phyloP scores from a whole-genome alignment of 1,140 invertebrate genomes.

The Listronotus bonariensis region DNA sequence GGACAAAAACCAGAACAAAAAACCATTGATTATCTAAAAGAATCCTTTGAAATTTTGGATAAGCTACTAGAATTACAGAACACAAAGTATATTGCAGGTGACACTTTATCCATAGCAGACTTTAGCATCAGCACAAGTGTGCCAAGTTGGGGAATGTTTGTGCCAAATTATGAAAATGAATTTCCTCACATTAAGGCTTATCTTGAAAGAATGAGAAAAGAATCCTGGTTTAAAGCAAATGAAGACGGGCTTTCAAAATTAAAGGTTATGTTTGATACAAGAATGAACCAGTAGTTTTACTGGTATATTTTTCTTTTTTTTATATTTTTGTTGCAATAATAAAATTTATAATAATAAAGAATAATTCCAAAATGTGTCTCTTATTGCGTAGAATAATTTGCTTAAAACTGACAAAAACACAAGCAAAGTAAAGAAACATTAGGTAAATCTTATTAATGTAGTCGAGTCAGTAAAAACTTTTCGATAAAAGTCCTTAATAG shows the following conservation, averaged over 20 bases:
- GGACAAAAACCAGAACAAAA: neutral
- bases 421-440: no score
- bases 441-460: no score
- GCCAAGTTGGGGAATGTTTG: slow-evolving; percentile 17
- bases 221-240: slow-evolving; percentile 13
- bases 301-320: no score
- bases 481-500: no score
- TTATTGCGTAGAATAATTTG: no score
- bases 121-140: slow-evolving; percentile 31
- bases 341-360: no score
- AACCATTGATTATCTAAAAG: slow-evolving; percentile 12
- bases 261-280: neutral
- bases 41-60: slow-evolving; percentile 31
- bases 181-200: slow-evolving; percentile 21
- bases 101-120: slow-evolving; percentile 39
- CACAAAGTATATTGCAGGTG: slow-evolving; percentile 31
- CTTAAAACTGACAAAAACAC: no score
- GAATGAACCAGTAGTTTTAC: no score
- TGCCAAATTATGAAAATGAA: slow-evolving; percentile 14
- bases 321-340: no score
- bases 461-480: no score
- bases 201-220: slow-evolving; percentile 22
- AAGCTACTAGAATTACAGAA: slow-evolving; percentile 23
- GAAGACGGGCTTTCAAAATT: slow-evolving; percentile 10
- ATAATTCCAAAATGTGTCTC: no score